A percentile compares a stretch with the other conserved stretches of the same genome.
These are phyloP conservation scores for Drosophila pseudotalamancana DNA, from an alignment of 2,888 invertebrate genomes.

Conservation along the genomic window DNA sequence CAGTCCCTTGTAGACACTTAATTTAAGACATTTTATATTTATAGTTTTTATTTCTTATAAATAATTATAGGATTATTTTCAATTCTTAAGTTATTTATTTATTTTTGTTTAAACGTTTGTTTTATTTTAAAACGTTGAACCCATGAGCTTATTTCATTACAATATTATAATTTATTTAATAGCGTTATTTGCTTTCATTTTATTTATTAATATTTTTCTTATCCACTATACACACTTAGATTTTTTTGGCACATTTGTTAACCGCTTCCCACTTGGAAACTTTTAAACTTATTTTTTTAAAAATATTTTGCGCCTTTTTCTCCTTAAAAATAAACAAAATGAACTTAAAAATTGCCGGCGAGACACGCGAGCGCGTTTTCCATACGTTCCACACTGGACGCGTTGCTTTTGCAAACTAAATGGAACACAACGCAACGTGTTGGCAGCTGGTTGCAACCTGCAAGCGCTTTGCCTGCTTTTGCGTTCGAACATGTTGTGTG, in stretches of 20 bases:
- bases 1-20: constrained; percentile 1
- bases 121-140: no score
- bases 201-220: constrained; percentile 8
- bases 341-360: constrained; percentile 40
- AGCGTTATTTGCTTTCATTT: neutral
- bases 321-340: constrained; percentile 49
- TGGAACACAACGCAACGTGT: constrained; percentile 5
- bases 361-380: constrained; percentile 4
- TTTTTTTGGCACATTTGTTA: constrained; percentile 10
- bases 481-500: constrained; percentile 26
- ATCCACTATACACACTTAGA: constrained; percentile 20
- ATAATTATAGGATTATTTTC: neutral
- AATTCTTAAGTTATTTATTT: neutral
- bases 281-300: neutral
- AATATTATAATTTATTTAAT: neutral
- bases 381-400: constrained; percentile 36
- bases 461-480: neutral
- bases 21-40: constrained; percentile 2
- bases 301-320: constrained; percentile 56
- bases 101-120: neutral
- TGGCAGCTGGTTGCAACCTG: neutral
- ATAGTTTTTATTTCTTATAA: neutral
- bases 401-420: constrained; percentile 40
- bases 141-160: no score
- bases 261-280: constrained; percentile 6